phyloP scores from a whole-genome alignment of 2,797 vertebrate genomes.

The Poecilia picta region DNA sequence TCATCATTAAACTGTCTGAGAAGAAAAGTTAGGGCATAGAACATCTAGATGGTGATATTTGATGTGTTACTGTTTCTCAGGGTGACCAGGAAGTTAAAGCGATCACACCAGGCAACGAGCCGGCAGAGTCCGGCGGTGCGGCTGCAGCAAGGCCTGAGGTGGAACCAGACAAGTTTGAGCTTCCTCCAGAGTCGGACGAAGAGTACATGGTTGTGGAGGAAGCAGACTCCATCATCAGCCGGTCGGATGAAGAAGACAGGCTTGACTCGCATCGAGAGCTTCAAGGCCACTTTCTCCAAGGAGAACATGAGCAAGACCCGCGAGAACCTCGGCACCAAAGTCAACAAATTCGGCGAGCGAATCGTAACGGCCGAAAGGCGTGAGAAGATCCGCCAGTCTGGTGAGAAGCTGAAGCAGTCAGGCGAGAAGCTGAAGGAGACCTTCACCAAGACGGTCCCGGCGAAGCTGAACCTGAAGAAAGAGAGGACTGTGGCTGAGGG shows the following conservation, averaged over 20 bases:
- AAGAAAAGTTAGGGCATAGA: not conserved
- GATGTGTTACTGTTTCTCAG: slow-evolving; percentile 70
- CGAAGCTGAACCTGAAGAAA: slow-evolving; percentile 89
- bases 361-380: slow-evolving; percentile 93
- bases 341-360: slow-evolving; percentile 90
- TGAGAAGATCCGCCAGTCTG: slow-evolving; percentile 93
- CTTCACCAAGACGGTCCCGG: slow-evolving; percentile 88
- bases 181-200: slow-evolving; percentile 90
- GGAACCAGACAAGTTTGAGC: slow-evolving; percentile 83
- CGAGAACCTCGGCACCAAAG: slow-evolving; percentile 92
- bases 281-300: slow-evolving; percentile 95
- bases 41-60: not conserved
- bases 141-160: slow-evolving; percentile 40
- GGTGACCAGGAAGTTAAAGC: slow-evolving; percentile 85
- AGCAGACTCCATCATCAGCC: slow-evolving; percentile 77
- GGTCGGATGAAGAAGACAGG: slow-evolving; percentile 89
- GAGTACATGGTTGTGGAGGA: slow-evolving; percentile 96
- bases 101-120: slow-evolving; percentile 45
- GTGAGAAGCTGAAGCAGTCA: slow-evolving; percentile 90
- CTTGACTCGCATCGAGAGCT: slow-evolving; percentile 91
- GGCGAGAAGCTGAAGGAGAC: slow-evolving; percentile 91
- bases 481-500: slow-evolving; percentile 87
- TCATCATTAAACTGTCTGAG: slow-evolving; percentile 12
- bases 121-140: slow-evolving; percentile 58
- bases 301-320: slow-evolving; percentile 94